Evolutionary conservation across 2,113 vertebrate genomes (phyloP).

Genomic region (Fregata magnificens): DNA sequence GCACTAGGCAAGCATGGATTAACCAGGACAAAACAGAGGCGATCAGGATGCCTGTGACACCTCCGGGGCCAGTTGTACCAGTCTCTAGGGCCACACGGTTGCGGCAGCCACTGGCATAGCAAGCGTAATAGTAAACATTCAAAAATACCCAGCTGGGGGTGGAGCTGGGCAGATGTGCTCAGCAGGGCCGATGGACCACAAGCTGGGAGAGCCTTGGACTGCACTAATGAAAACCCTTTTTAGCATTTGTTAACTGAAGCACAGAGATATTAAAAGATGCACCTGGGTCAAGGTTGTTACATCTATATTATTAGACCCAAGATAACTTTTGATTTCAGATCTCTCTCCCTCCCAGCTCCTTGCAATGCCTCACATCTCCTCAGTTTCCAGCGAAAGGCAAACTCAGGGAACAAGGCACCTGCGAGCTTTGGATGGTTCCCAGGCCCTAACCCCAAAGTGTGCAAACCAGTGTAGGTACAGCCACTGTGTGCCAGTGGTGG

Average conservation of each 20-base stretch:
- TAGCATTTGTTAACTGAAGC: slow-evolving; percentile 5
- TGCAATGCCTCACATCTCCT: not conserved
- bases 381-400: not conserved
- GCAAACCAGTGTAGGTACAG: not conserved
- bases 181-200: not conserved
- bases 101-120: not conserved
- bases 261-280: not conserved
- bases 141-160: not conserved
- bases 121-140: not conserved
- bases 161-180: slow-evolving; percentile 19
- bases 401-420: not conserved
- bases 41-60: not conserved
- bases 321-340: not conserved
- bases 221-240: slow-evolving; percentile 9
- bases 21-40: not conserved
- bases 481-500: not conserved
- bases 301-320: not conserved
- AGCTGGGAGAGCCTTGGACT: not conserved
- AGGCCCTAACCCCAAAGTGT: not conserved
- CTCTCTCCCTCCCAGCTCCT: not conserved
- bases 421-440: not conserved
- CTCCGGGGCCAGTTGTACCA: not conserved
- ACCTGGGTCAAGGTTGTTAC: slow-evolving; percentile 22
- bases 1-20: not conserved
- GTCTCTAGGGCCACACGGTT: not conserved